Conservation (phyloP, 2,888 invertebrate genomes). For the Himalopsyche kuldschensis region DNA sequence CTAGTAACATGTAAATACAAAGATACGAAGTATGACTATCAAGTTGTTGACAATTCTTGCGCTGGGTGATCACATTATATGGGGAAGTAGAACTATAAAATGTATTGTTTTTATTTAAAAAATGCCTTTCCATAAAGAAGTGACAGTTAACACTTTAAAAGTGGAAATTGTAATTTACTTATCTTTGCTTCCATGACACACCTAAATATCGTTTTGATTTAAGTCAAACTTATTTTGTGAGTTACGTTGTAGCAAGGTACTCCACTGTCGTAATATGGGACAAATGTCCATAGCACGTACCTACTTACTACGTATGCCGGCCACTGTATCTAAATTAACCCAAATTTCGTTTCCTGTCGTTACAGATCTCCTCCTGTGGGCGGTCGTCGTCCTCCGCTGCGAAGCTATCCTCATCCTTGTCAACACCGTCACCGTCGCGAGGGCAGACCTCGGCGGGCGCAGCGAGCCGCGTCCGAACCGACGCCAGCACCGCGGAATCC, state of each 20-base stretch:
- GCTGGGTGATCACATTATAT: too few species aligned
- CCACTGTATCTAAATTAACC: constrained; percentile 18
- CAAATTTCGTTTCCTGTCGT: constrained; percentile 29
- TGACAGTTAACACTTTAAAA: too few species aligned
- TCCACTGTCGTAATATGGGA: neutral
- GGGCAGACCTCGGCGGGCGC: neutral
- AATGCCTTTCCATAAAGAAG: too few species aligned
- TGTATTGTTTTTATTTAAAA: too few species aligned
- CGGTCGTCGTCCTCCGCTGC: constrained; percentile 1
- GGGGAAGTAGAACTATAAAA: too few species aligned
- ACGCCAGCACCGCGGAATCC: neutral
- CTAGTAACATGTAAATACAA: too few species aligned
- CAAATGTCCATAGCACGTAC: neutral
- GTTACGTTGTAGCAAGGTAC: neutral
- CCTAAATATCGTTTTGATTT: too few species aligned
- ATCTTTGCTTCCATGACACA: too few species aligned
- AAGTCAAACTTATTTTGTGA: too few species aligned
- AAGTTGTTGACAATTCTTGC: too few species aligned
- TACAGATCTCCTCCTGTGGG: constrained; percentile 24
- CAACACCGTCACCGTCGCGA: neutral
- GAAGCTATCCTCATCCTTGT: neutral
- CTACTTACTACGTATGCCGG: neutral
- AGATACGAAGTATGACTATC: too few species aligned
- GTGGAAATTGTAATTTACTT: too few species aligned
- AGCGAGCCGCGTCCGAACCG: neutral